Conservation (phyloP, 2,797 vertebrate species). For the Sarcophilus harrisii region DNA sequence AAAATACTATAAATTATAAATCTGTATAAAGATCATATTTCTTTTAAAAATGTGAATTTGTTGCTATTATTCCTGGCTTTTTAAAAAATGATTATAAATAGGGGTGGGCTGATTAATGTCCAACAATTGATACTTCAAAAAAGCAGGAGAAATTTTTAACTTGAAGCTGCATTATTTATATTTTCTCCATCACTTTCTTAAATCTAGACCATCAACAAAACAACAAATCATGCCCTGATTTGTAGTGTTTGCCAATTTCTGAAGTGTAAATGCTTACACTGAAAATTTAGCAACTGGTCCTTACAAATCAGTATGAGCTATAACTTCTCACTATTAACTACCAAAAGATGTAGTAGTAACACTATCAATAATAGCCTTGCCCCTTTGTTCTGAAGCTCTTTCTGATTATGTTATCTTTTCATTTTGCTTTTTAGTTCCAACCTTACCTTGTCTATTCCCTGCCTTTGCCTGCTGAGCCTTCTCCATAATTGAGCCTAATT, state of each 20-base stretch:
- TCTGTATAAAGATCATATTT: slow-evolving; percentile 14
- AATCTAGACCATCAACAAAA: not conserved
- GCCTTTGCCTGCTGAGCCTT: not conserved
- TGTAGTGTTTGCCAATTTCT: not conserved
- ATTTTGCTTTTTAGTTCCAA: not conserved
- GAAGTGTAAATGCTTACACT: not conserved
- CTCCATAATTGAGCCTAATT: not conserved
- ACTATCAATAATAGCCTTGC: not conserved
- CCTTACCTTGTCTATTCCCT: not conserved
- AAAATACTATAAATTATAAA: not conserved
- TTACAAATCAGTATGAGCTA: not conserved
- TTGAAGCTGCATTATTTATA: not conserved
- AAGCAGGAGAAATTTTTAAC: not conserved
- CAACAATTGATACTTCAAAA: not conserved
- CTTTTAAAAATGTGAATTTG: slow-evolving; percentile 32
- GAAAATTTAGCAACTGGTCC: not conserved
- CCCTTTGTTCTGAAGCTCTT: not conserved
- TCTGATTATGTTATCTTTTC: not conserved
- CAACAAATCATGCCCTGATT: not conserved
- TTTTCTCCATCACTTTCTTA: not conserved
- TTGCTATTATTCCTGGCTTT: not conserved
- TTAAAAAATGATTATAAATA: not conserved
- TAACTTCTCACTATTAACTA: not conserved
- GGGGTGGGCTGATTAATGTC: not conserved
- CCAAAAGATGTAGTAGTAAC: not conserved